These are phyloP conservation scores for Fistularia commersonii DNA, from an alignment of 2,797 vertebrate genomes.

Conservation along the genomic window DNA sequence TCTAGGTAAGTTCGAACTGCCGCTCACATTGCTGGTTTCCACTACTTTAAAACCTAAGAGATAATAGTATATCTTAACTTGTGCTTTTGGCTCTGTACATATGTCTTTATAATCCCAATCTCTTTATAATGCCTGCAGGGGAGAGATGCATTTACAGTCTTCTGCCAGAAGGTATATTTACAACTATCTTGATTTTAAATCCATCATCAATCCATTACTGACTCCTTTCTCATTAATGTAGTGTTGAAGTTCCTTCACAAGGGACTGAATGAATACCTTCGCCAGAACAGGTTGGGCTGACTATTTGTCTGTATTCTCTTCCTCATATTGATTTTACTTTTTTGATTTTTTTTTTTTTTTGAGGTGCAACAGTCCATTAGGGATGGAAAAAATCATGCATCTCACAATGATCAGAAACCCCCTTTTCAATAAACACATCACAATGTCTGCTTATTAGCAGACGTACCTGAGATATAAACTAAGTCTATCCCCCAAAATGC, in stretches of 20 bases:
- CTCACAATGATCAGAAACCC: no score
- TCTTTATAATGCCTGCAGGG: constrained; percentile 66
- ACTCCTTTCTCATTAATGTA: constrained; percentile 56
- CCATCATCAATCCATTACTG: not conserved
- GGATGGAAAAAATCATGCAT: no score
- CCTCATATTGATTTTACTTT: not conserved
- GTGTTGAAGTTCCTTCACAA: constrained; percentile 85
- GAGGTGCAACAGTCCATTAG: no score
- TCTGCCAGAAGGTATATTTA: constrained; percentile 81
- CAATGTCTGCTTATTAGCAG: no score
- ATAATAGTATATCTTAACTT: no score
- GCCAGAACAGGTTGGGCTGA: constrained; percentile 81
- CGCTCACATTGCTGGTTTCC: not conserved
- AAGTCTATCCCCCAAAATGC: no score
- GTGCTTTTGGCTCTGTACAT: no score
- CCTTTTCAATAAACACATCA: no score
- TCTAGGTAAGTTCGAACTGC: constrained; percentile 73
- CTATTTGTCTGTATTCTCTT: not conserved
- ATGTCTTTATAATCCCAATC: no score
- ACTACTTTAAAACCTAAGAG: not conserved
- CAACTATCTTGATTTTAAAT: not conserved
- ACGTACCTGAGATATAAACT: no score
- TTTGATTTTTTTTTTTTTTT: no score
- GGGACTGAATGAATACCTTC: constrained; percentile 76
- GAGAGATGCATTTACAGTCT: constrained; percentile 79